phyloP scores from a whole-genome alignment of 1,140 invertebrate species.

The Conus betulinus region DNA sequence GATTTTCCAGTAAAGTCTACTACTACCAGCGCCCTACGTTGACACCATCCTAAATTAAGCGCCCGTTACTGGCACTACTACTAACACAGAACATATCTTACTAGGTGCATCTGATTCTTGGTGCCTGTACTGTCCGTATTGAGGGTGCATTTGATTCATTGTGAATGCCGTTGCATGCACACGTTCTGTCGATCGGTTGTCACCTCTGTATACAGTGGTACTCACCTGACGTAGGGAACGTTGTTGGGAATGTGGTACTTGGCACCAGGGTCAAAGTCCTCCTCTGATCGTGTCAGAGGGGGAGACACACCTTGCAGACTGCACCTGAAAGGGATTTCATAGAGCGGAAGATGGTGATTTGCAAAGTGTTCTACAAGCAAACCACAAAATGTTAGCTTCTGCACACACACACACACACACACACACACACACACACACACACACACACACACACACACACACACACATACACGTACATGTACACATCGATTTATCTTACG shows the following conservation, averaged over 20 bases:
- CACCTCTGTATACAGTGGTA: not conserved
- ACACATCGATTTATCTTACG: slow-evolving; percentile 50
- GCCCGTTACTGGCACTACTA: too few relatives aligned
- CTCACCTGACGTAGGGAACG: slow-evolving; percentile 70
- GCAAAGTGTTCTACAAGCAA: slow-evolving; percentile 19
- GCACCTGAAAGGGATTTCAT: slow-evolving; percentile 44
- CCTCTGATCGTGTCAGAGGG: slow-evolving; percentile 56
- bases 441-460: slow-evolving; percentile 19
- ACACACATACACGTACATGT: slow-evolving; percentile 2
- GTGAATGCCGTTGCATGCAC: too few relatives aligned
- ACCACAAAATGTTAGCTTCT: too few relatives aligned
- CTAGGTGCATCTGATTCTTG: too few relatives aligned
- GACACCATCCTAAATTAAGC: too few relatives aligned
- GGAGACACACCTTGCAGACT: slow-evolving; percentile 67
- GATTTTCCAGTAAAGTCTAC: too few relatives aligned
- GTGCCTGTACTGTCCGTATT: too few relatives aligned
- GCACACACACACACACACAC: not conserved
- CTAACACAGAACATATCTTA: too few relatives aligned
- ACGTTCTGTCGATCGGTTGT: too few relatives aligned
- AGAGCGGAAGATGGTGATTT: not conserved
- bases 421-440: not conserved
- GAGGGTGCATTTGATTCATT: too few relatives aligned
- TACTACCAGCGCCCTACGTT: too few relatives aligned
- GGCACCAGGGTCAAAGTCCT: slow-evolving; percentile 71
- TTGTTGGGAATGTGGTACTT: slow-evolving; percentile 69